Evolutionary conservation across 2,113 vertebrate genomes (phyloP), one percentile per base, ranked within the genome.

Genomic region (Pterocles orientalis): DNA sequence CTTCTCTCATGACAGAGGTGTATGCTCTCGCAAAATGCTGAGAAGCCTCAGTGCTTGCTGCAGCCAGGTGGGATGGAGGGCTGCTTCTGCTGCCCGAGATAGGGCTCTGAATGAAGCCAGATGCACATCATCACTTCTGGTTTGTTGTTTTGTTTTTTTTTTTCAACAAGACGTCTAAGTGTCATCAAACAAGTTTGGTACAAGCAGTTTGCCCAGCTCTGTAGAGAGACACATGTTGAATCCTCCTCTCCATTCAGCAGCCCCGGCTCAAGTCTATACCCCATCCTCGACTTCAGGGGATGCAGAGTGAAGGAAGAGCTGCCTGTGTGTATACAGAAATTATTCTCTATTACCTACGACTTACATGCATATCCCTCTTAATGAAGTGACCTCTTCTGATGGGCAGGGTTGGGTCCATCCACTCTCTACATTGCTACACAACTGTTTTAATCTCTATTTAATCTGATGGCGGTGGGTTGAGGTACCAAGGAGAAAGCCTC

Each of bases 281-380:
- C n/a, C 4, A 9, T 31, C 36, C 33, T 53, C 23, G 65, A 48
- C 47, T 71, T 56, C 76, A 66, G 47, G 31, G 34, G 18, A 13
- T 61, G 34, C 33, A 51, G 64, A 39, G 14, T 12, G 29, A 62
- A 62, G 47, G 34, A 68, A n/a, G 28, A 77, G 28, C 21, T 47
- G 33, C 34, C 65, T 0, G 0, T n/a, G 71, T 26, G 10, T 18
- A 7, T 16, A 9, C 14, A 20, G 2, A 53, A 58, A 29, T 26
- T 39, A 56, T 71, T 71, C 34, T 66, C 26, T 47, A 14, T 48
- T 43, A n/a, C 36, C 50, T 82, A 14, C 26, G 57, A 39, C 14
- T 54, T 36, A 34, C 7, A 18, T 9, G 19, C 4, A 2, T 12
- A 24, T 24, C 33, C 36, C 33, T 56, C 12, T 57, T 64, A 81